Base-by-base conservation (phyloP, 1,140 invertebrate genomes). In the Lethrus apterus region DNA sequence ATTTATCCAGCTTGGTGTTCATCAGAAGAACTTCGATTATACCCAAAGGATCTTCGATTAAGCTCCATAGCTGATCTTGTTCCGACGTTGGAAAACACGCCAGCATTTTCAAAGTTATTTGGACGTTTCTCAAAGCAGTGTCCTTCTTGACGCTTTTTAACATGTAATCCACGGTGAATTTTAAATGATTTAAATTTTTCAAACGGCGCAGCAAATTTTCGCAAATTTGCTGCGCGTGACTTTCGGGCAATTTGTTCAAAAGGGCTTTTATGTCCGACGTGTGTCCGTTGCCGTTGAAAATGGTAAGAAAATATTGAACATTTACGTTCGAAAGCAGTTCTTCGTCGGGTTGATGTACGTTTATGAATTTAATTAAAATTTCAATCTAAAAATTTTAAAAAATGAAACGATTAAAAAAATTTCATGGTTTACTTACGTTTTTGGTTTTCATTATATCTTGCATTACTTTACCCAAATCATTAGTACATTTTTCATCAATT, bases 11-110 rank as follows among this genome's bases (percentile, higher is more conserved):
- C 60, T 80, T 81, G 0, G 76, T 79, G 54, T 86, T 85, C 83
- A 87, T 86, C 1, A 87, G 56, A 32, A 85, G 66, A 55, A 84
- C 80, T 52, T 87, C 84, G 3, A 87, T 67, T 57, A 87, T 81
- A 0, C 82, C 58, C 11, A 84, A 54, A 0, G 84, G 84, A 50
- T 77, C 74, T 14, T 75, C 73, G 17, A 85, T 73, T 3, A 86
- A 56, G 48, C 78, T 70, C 68, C 78, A 76, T 34, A 81, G 78
- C 5, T 75, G 59, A 10, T 67, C 50, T 44, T 74, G 71, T 47
- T 82, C 71, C 13, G 63, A 66, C 0, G 43, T 10, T 9, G 76
- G 70, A 29, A 85, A 69, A 47, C 72, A 66, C 24, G 72, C 63
- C 63, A 85, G 63, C 53, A 85, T 74, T 62, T 76, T 74, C 44